Base-by-base conservation (phyloP, 2,797 vertebrate species). In the Anniella stebbinsi region DNA sequence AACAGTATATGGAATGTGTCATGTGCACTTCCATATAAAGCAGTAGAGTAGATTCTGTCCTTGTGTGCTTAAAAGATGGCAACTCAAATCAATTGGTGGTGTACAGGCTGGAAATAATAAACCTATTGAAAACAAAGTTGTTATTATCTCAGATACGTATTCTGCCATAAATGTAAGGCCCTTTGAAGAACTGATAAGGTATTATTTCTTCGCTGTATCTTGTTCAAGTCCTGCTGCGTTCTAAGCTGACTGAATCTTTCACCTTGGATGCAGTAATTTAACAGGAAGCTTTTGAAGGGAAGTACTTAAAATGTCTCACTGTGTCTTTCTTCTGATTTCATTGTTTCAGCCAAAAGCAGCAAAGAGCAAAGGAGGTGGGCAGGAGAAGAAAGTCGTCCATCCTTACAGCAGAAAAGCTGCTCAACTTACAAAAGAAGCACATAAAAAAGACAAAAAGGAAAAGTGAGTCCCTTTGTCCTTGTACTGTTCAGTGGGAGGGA, bases 361-460 rank as follows among this genome's bases (percentile, higher is more conserved):
- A 67, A 99, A 98, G 92, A 97, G 94, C 25, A 98, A 98, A 95
- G 95, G 84, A 0, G 90, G 96, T 1, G 95, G 97, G 78, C 97
- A 95, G 66, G 98, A 98, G 91, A 98, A 97, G 75, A 99, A 99
- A 92, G 97, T 97, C 73, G 95, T 98, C 92, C 99, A 99, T 93
- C 99, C 99, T 0, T 99, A 97, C 93, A 99, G 99, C 95, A 98
- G 99, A 95, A 99, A 98, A 95, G 99, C 99, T 17, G 98, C 98
- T 0, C 99, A 98, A 54, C 97, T 99, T 60, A 97, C 97, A 7
- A 97, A 98, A 96, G 98, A 98, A 83, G 98, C 97, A 28, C 97
- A 97, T 93, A 97, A 98, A 92, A 98, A 98, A 92, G 98, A 97
- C 6, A 98, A 96, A 94, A 99, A 98, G 93, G 98, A 98, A 70